Evolutionary conservation across 1,140 invertebrate genomes (phyloP).

Genomic region (Micrasema minimum): DNA sequence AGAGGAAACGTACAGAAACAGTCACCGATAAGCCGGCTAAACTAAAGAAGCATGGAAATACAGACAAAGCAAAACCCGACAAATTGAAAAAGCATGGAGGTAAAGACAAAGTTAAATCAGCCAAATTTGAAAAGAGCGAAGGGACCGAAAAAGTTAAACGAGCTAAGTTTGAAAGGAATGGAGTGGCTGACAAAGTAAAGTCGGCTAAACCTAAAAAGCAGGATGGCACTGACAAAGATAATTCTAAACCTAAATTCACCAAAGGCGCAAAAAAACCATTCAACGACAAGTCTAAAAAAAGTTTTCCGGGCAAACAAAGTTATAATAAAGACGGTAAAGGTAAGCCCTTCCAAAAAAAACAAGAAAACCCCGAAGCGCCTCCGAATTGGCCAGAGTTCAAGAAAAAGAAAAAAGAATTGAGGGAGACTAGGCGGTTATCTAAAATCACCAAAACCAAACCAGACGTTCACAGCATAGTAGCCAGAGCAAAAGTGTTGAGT

Average conservation of each 20-base stretch:
- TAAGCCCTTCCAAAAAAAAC: not conserved
- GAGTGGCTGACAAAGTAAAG: not conserved
- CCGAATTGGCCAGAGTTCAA: slow-evolving; percentile 80
- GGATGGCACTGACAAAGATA: not conserved
- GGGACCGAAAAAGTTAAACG: no score
- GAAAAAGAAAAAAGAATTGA: slow-evolving; percentile 77
- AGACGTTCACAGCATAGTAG: slow-evolving; percentile 74
- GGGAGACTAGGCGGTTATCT: slow-evolving; percentile 67
- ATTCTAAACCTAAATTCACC: slow-evolving; percentile 4
- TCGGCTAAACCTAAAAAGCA: not conserved
- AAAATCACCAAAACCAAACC: slow-evolving; percentile 67
- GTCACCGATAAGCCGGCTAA: slow-evolving; percentile 1
- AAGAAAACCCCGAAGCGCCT: slow-evolving; percentile 22
- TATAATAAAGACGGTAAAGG: not conserved
- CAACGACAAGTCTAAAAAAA: not conserved
- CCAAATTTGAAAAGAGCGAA: no score
- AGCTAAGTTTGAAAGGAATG: no score
- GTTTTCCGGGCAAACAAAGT: not conserved
- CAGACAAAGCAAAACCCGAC: not conserved
- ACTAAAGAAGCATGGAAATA: slow-evolving; percentile 18
- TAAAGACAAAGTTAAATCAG: no score
- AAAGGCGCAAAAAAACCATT: slow-evolving; percentile 7
- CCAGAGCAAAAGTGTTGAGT: slow-evolving; percentile 80
- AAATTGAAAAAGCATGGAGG: no score
- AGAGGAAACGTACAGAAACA: slow-evolving; percentile 5